Conservation (phyloP, 2,888 invertebrate genomes). For the Noctua janthe region DNA sequence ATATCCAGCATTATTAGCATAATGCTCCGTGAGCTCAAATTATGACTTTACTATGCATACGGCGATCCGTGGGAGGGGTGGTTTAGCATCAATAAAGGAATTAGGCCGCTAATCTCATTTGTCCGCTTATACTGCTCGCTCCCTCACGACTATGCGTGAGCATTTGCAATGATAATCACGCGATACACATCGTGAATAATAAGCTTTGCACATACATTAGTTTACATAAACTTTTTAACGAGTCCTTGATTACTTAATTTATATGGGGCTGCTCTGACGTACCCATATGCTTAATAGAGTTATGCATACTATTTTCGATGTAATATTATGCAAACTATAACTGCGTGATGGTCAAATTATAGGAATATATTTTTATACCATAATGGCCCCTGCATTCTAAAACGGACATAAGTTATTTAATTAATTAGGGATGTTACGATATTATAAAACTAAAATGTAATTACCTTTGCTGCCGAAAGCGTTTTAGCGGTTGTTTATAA, state of each 20-base stretch:
- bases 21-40: slow-evolving; percentile 64
- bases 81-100: slow-evolving; percentile 85
- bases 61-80: slow-evolving; percentile 70
- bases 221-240: slow-evolving; percentile 51
- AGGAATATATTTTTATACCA: background rate
- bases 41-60: slow-evolving; percentile 76
- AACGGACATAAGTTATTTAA: background rate
- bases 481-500: background rate
- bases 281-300: slow-evolving; percentile 21
- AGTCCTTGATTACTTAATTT: slow-evolving; percentile 26
- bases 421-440: background rate
- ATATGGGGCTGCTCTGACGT: slow-evolving; percentile 5
- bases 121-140: slow-evolving; percentile 74
- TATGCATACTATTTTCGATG: slow-evolving; percentile 2
- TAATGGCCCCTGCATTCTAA: background rate
- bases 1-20: slow-evolving; percentile 55
- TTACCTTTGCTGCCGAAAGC: background rate
- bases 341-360: background rate
- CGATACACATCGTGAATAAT: slow-evolving; percentile 64
- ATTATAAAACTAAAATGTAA: background rate
- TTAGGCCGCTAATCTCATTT: slow-evolving; percentile 84
- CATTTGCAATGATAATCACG: slow-evolving; percentile 72
- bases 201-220: slow-evolving; percentile 49
- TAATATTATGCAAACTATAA: slow-evolving; percentile 3
- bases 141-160: slow-evolving; percentile 70